phyloP scores from a whole-genome alignment of 2,797 vertebrate species.

The Cryptoblepharus egeriae region DNA sequence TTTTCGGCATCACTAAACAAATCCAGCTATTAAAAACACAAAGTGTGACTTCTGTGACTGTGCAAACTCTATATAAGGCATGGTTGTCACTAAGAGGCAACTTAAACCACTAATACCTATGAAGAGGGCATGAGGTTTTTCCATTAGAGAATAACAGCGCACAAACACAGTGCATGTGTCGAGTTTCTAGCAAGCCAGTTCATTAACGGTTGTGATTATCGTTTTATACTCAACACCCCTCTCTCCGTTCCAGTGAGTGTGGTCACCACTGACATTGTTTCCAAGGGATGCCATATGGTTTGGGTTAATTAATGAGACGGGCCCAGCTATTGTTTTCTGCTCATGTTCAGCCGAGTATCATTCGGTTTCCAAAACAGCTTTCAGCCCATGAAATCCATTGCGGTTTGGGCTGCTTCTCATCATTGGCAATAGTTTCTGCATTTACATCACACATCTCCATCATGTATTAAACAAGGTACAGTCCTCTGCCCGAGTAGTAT shows the following conservation, averaged over 20 bases:
- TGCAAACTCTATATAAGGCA: conserved; percentile 65
- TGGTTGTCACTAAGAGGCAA: conserved; percentile 30
- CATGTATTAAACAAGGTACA: not conserved
- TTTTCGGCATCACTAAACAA: conserved; percentile 54
- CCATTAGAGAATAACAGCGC: conserved; percentile 58
- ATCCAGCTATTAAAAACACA: conserved; percentile 38
- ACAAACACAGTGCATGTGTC: conserved; percentile 47
- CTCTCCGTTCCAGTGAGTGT: conserved; percentile 49
- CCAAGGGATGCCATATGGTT: conserved; percentile 70
- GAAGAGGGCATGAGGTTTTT: conserved; percentile 54
- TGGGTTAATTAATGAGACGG: conserved; percentile 76
- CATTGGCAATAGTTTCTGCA: conserved; percentile 38
- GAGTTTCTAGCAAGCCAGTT: conserved; percentile 59
- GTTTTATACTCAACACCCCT: conserved; percentile 65
- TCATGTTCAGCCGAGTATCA: conserved; percentile 68
- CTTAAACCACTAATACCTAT: conserved; percentile 52
- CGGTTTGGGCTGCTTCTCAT: conserved; percentile 43
- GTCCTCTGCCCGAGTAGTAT: not conserved
- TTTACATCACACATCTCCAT: conserved; percentile 27
- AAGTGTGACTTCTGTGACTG: conserved; percentile 12
- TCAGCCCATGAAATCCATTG: conserved; percentile 53
- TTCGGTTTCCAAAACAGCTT: conserved; percentile 72
- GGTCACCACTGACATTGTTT: conserved; percentile 56
- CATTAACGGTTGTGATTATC: conserved; percentile 62
- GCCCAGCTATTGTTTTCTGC: conserved; percentile 74